Evolutionary conservation across 2,888 invertebrate genomes (phyloP), one percentile per base, ranked within the genome.

Genomic region (Acleris holmiana): DNA sequence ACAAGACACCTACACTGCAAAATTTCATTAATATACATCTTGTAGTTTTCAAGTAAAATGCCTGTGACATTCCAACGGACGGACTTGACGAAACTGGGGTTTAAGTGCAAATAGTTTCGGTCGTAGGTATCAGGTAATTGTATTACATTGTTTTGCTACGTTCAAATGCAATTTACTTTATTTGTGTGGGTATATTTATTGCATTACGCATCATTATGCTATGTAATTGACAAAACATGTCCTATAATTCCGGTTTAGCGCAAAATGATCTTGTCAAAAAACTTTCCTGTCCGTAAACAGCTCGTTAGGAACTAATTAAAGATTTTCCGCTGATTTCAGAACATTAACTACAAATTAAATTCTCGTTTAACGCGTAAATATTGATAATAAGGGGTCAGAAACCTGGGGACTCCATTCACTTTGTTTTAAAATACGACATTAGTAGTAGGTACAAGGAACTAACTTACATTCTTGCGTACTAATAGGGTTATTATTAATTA

Each of bases 311-410:
- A 50, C 5, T 44, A 55, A 49, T 50, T 23, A 15, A n/a, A 23
- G 13, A 54, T 58, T 63, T 46, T 53, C 51, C 58, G 48, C 19
- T 35, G 21, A 51, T 44, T 23, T 41, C 35, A 35, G 41, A 19
- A 19, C 59, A 29, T 54, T 41, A 47, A 48, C n/a, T 10, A 21
- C 7, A n/a, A 23, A 59, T 64, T 50, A 55, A 65, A 60, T 49
- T 21, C 17, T 29, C 29, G 50, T 65, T 65, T 46, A 23, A 10
- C 4, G 23, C 18, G 46, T 60, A 65, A 60, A 55, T 65, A 65
- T 65, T 65, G 59, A 60, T 55, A 29, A 29, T 13, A 17, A 10
- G 46, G 13, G 8, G 46, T 44, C 5, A 44, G 15, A 49, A 48
- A n/a, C 40, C 17, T 25, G 25, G 41, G n/a, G 40, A 49, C 55